Conservation (phyloP, 1,140 invertebrate species). For the Eueides isabella region DNA sequence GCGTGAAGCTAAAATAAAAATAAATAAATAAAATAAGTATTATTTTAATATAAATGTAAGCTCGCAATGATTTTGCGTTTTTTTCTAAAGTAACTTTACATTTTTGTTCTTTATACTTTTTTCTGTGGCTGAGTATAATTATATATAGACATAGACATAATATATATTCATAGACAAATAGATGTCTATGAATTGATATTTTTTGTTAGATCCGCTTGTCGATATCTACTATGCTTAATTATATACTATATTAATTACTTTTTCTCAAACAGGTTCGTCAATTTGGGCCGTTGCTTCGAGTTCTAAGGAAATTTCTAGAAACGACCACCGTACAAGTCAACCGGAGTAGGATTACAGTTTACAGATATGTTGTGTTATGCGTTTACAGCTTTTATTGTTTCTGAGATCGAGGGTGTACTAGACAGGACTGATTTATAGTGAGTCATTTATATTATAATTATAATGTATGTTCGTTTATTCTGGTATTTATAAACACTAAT, state of each 20-base stretch:
- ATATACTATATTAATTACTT: neutral
- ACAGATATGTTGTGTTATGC: neutral
- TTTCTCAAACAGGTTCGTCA: constrained; percentile 47
- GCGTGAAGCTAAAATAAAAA: no score
- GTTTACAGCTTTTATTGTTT: constrained; percentile 17
- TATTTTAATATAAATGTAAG: no score
- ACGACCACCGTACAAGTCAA: neutral
- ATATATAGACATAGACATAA: no score
- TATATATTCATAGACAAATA: no score
- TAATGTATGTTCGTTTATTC: neutral
- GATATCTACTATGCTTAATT: no score
- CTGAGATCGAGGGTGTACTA: neutral
- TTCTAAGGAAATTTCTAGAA: constrained; percentile 42
- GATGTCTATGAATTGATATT: no score
- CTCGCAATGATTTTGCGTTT: no score
- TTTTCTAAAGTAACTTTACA: no score
- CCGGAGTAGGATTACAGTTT: neutral
- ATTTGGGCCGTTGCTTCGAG: constrained; percentile 60
- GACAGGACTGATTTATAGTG: constrained; percentile 24
- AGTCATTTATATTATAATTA: constrained; percentile 25
- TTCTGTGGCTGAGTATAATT: no score
- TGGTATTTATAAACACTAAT: constrained; percentile 14
- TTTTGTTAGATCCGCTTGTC: no score
- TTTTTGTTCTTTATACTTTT: no score
- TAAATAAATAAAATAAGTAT: no score